Conservation (phyloP, 2,888 invertebrate species). For the Blomia tropicalis region DNA sequence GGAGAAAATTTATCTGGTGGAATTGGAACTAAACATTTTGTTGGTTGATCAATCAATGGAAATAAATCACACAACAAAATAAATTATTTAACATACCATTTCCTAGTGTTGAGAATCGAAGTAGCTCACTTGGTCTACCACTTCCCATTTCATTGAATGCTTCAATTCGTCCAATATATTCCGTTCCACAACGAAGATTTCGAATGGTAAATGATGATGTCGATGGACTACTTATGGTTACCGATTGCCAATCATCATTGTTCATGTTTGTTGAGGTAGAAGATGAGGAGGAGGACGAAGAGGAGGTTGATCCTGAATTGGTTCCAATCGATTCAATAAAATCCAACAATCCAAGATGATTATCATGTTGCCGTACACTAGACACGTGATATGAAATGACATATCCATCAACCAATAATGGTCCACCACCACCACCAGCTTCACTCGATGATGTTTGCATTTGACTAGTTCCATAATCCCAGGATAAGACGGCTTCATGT, state of each 20-base stretch:
- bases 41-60: slow-evolving; percentile 24
- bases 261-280: background rate
- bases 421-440: background rate
- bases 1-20: slow-evolving; percentile 25
- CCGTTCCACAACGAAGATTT: slow-evolving; percentile 34
- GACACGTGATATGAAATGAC: slow-evolving; percentile 32
- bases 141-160: slow-evolving; percentile 36
- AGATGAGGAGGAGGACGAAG: background rate
- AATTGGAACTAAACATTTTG: slow-evolving; percentile 27
- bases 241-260: slow-evolving; percentile 11
- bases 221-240: background rate
- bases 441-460: background rate
- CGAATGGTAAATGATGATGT: slow-evolving; percentile 23
- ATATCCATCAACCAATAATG: slow-evolving; percentile 14
- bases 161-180: slow-evolving; percentile 28
- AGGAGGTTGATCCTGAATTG: background rate
- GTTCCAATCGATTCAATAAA: background rate
- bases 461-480: slow-evolving; percentile 9
- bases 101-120: slow-evolving; percentile 33
- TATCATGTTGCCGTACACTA: background rate
- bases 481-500: slow-evolving; percentile 17
- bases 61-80: slow-evolving; percentile 10
- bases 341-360: background rate
- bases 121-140: slow-evolving; percentile 33
- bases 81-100: slow-evolving; percentile 32